Evolutionary conservation across 2,797 vertebrate genomes (phyloP), one percentile per base, ranked within the genome.

Genomic region (Lagocephalus sceleratus): DNA sequence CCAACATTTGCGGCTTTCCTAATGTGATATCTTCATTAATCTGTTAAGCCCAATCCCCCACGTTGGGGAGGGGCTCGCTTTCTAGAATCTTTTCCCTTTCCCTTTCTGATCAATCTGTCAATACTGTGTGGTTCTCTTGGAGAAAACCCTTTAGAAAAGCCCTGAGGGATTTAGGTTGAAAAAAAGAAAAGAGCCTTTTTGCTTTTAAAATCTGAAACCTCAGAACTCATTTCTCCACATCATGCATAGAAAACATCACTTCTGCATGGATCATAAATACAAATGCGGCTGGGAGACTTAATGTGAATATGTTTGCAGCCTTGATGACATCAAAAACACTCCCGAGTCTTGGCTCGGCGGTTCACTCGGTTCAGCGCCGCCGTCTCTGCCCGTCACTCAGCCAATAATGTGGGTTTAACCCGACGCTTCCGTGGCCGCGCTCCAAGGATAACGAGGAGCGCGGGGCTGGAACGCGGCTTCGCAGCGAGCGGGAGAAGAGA

Each of bases 401-500:
- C 63, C 52, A 63, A 52, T n/a, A 45, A 35, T 77, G 66, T 76
- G 76, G 77, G 50, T 79, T 80, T 63, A 71, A 66, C 69, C 68
- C 74, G 68, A 61, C 66, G 42, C 64, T 57, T 76, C 64, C 16
- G 22, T 80, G 85, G 86, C 82, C 47, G 8, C 1, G 51, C 66
- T 86, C 79, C 85, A 87, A 82, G 74, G 72, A 83, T 83, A 89
- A 87, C 75, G 69, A 87, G 78, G 81, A 79, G 84, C 76, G 75
- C 80, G 83, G 84, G 83, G 79, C 82, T 54, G 58, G 63, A 72
- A 21, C 19, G 51, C 74, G 42, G 69, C 53, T 20, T 32, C 10
- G 40, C 51, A 63, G 76, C 46, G 54, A 19, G 11, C 39, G 54
- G 61, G 72, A 47, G 56, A n/a, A 51, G 51, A 62, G 61, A 80